Evolutionary conservation across 2,113 vertebrate species (phyloP).

Genomic region (Gymnorhina tibicen): DNA sequence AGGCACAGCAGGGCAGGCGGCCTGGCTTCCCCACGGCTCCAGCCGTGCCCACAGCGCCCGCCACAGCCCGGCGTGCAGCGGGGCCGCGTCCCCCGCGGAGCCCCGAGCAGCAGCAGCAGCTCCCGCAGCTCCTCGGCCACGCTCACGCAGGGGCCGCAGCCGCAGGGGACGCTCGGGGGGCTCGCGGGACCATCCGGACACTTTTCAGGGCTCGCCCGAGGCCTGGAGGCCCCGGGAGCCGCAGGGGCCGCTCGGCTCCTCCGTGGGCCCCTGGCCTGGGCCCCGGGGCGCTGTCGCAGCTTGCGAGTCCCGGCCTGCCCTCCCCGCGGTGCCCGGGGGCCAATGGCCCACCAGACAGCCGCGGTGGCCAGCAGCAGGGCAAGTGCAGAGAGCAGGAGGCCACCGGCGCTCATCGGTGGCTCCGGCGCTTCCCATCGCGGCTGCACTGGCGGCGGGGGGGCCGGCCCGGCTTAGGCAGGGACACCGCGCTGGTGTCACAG

Average conservation of each 20-base stretch:
- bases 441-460: neutral
- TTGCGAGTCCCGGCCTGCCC: neutral
- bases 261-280: too few relatives aligned
- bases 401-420: fast-evolving
- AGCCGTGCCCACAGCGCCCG: neutral
- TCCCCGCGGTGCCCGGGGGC: neutral
- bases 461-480: neutral
- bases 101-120: too few relatives aligned
- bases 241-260: neutral
- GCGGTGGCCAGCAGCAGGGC: neutral
- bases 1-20: neutral
- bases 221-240: neutral
- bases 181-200: fast-evolving
- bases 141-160: too few relatives aligned
- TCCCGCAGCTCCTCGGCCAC: too few relatives aligned
- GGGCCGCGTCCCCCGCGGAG: too few relatives aligned
- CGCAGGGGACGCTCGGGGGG: too few relatives aligned
- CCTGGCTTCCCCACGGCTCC: neutral
- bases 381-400: neutral
- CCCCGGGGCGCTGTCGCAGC: fast-evolving
- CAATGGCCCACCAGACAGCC: neutral
- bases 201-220: fast-evolving
- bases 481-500: neutral
- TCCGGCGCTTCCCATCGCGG: fast-evolving
- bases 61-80: neutral